Evolutionary conservation across 1,140 invertebrate genomes (phyloP).

Genomic region (Drosophila melanogaster): Release_6_plus_ISO1_MT NT_037436.4:21606001-21606500

Average conservation of each 20-base stretch:
- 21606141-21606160: constrained; percentile 52
- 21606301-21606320: constrained; percentile 25
- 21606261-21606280: constrained; percentile 31
- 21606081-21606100: constrained; percentile 59
- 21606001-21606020: constrained; percentile 71
- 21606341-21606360: constrained; percentile 5
- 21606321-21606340: constrained; percentile 15
- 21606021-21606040: constrained; percentile 75
- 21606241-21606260: constrained; percentile 37
- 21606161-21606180: constrained; percentile 43
- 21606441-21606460: constrained; percentile 41
- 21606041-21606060: constrained; percentile 62
- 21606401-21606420: not conserved
- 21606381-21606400: not conserved
- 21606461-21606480: constrained; percentile 30
- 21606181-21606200: not conserved
- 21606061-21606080: constrained; percentile 48
- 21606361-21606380: not conserved
- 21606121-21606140: constrained; percentile 42
- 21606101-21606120: constrained; percentile 58
- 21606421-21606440: constrained; percentile 3
- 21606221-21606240: constrained; percentile 53
- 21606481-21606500: constrained; percentile 58
- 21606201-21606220: constrained; percentile 32
- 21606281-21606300: constrained; percentile 16